Percentiles rank a stretch among this genome's conserved stretches.
Conservation (phyloP, 2,888 invertebrate genomes). For the Mythimna vitellina region DNA sequence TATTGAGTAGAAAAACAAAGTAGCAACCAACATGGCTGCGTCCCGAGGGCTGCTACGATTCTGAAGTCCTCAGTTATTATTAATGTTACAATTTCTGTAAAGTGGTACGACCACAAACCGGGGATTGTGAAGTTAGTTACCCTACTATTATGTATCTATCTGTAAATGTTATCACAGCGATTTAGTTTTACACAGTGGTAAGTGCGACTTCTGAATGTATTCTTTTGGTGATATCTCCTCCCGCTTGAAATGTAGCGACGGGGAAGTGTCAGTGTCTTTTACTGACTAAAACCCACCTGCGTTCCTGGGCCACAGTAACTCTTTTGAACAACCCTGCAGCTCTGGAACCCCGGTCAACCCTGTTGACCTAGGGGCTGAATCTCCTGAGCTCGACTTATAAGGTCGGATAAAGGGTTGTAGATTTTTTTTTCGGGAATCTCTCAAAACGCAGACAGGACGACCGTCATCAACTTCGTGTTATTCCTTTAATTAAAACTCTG, state of each 20-base stretch:
- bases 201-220: neutral
- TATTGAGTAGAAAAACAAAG: constrained; percentile 65
- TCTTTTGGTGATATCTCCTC: no score
- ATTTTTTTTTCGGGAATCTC: neutral
- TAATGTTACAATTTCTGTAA: constrained; percentile 40
- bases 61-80: constrained; percentile 30
- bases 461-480: no score
- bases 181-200: neutral
- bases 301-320: no score
- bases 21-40: constrained; percentile 53
- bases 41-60: constrained; percentile 30
- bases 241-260: no score
- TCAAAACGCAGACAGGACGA: neutral
- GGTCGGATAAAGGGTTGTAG: neutral
- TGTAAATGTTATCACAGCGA: constrained; percentile 4
- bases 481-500: no score
- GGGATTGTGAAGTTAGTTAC: constrained; percentile 17
- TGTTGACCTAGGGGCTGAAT: neutral
- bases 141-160: neutral
- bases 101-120: constrained; percentile 21
- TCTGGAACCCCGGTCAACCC: no score
- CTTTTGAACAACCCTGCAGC: no score
- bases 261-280: no score
- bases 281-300: no score
- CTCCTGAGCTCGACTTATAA: neutral